Evolutionary conservation across 37 sponge, comb jelly and placozoan species (phyloP).

Genomic region (Geodia barretti): DNA sequence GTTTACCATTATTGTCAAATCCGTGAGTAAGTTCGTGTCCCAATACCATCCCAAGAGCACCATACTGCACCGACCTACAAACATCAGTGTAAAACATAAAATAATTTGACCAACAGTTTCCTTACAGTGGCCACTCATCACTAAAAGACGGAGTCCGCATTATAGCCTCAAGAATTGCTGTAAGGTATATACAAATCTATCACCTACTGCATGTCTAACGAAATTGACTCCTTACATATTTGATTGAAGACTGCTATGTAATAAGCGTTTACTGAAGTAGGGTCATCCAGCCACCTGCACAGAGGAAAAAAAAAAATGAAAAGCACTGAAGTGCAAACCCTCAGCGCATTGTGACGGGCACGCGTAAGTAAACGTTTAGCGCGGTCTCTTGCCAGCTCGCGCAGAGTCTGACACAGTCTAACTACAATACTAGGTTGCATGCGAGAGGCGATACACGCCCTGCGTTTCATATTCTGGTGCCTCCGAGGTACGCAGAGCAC

Average conservation of each 20-base stretch:
- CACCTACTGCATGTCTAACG: background rate
- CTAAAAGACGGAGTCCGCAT: slow-evolving; percentile 57
- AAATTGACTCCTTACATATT: slow-evolving; percentile 20
- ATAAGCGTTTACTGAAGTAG: slow-evolving; percentile 75
- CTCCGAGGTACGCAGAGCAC: too few species aligned
- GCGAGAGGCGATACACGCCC: too few species aligned
- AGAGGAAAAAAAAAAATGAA: too few species aligned
- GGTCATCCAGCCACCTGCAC: slow-evolving; percentile 14
- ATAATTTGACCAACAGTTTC: background rate
- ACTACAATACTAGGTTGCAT: too few species aligned
- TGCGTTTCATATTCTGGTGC: too few species aligned
- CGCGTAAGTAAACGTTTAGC: background rate
- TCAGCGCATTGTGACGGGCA: background rate
- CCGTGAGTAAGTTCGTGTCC: slow-evolving; percentile 83
- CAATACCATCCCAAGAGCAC: slow-evolving; percentile 65
- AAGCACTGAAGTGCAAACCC: background rate
- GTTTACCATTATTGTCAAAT: slow-evolving; percentile 75
- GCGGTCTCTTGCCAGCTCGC: background rate
- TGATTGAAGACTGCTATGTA: slow-evolving; percentile 53
- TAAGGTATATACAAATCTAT: background rate
- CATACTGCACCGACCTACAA: slow-evolving; percentile 33
- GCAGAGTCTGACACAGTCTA: too few species aligned
- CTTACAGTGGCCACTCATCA: slow-evolving; percentile 62
- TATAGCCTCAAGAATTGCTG: slow-evolving; percentile 65
- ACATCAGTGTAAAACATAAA: background rate